Evolutionary conservation across 2,113 vertebrate species (phyloP), one percentile per base, ranked within the genome.

Genomic region (Gadus chalcogrammus): DNA sequence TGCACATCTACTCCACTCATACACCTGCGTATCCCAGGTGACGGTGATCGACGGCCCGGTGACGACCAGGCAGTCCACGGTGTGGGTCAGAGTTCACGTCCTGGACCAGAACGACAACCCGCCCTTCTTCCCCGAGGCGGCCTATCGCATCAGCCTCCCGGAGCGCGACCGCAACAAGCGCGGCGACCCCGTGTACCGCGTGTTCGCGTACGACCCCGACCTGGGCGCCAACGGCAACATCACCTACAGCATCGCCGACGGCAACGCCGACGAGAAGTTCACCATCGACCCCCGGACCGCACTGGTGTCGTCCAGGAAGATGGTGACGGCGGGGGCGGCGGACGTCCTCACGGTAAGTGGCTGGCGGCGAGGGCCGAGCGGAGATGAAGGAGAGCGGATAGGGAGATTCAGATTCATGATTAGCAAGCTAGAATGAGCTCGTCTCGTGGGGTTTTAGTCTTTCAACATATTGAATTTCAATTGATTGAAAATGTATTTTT

Each of bases 51-150:
- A 99, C 64, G 94, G 96, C 3, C 94, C 94, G 0, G 82, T 92
- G 22, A 91, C 93, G 62, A 93, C 94, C 11, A 94, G 86, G 70
- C 95, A 97, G 20, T 97, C 96, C 0, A 95, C 95, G 0, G 94
- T 95, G 24, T 98, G 96, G 95, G 94, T 99, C 70, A 94, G 97
- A 64, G 93, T 99, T 27, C 94, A 95, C 71, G 90, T 99, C 28
- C 85, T 94, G 61, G 97, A 99, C 76, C 95, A 99, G 87, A 99
- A 99, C 18, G 97, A 99, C 86, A 98, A 99, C 87, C 92, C 92
- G 0, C 97, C 97, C 0, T 93, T 94, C 80, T 99, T 99, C 80
- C 93, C 94, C 0, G 94, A 98, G 80, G 94, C 94, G 56, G 92
- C 93, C 56, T 98, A 98, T 79, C 94, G 96, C 82, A 92, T 99